Base-by-base conservation (phyloP, 2,888 invertebrate genomes). In the Drosophila formosana region DNA sequence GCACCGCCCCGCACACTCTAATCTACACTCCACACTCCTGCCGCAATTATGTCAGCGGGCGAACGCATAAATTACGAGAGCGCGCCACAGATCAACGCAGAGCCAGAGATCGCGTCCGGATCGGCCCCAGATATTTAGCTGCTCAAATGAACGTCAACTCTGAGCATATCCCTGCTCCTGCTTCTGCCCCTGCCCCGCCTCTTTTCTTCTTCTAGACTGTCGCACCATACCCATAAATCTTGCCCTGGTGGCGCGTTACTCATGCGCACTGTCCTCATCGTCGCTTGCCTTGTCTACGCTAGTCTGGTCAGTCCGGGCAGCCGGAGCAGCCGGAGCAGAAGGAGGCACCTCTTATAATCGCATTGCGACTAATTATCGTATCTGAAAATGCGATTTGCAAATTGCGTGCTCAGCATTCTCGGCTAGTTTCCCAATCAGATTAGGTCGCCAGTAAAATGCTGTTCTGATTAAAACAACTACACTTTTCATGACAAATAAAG, bases 351-450 rank as follows among this genome's bases (percentile, higher is more conserved):
- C 86, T 85, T 87, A 85, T 90, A 90, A 89, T 90, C 88, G 85
- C 84, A 89, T 78, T 88, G 81, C 86, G 87, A 90, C 90, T 91
- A 91, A 91, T 91, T 91, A 91, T 91, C 90, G 87, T 89, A 89
- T 85, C 86, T 83, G 80, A 28, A 83, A 90, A 87, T 90, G 58
- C 69, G 66, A 83, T 82, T 78, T 78, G 83, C 78, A 80, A 86
- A 82, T 78, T 76, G 83, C 72, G 57, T 53, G 76, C 63, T 60
- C 26, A 74, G 57, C 3, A 26, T 58, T 66, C 66, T 43, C 32
- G 39, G 34, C 68, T 51, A 68, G 63, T 47, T 56, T 28, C 55
- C 8, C 62, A 72, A 69, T 69, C 80, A 66, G 72, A 75, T 56
- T 72, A 64, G 46, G 34, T 45, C 34, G 49, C 11, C 8, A n/a